These are phyloP conservation scores for Parauchenoglanis punctatus DNA, from an alignment of 2,797 vertebrate species.

Conservation along the genomic window DNA sequence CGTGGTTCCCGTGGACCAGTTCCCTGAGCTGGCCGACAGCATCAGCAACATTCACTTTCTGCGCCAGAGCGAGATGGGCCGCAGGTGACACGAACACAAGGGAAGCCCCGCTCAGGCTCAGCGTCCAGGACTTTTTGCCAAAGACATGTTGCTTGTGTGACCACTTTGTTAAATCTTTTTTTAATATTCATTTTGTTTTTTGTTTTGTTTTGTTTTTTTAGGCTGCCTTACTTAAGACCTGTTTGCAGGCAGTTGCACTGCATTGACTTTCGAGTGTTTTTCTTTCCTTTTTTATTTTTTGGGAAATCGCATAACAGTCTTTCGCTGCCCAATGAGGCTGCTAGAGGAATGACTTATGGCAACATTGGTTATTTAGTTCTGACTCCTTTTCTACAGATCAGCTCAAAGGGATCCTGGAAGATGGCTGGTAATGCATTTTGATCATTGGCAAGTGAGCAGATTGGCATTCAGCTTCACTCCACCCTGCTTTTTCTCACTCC, in stretches of 20 bases:
- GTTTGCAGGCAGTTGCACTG: conserved; percentile 83
- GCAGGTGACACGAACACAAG: conserved; percentile 92
- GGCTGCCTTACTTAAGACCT: conserved; percentile 74
- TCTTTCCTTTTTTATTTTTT: conserved; percentile 69
- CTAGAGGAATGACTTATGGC: conserved; percentile 71
- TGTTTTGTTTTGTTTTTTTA: conserved; percentile 64
- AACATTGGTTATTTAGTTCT: conserved; percentile 78
- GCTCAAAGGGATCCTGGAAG: conserved; percentile 73
- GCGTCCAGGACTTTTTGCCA: conserved; percentile 91
- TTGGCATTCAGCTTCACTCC: conserved; percentile 77
- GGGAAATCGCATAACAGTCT: conserved; percentile 80
- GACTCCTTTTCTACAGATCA: conserved; percentile 71
- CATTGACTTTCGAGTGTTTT: conserved; percentile 82
- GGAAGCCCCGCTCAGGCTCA: conserved; percentile 28
- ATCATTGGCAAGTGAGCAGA: conserved; percentile 73
- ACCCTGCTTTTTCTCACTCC: conserved; percentile 75
- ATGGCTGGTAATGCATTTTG: conserved; percentile 71
- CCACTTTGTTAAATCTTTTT: conserved; percentile 71
- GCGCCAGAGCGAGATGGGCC: conserved; percentile 99
- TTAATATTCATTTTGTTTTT: conserved; percentile 41
- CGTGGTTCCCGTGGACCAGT: conserved; percentile 94
- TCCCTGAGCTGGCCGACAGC: conserved; percentile 96
- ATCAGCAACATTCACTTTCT: conserved; percentile 97
- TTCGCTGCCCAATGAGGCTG: conserved; percentile 76
- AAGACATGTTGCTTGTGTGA: conserved; percentile 96